Conservation (phyloP, 2,888 invertebrate genomes). For the Zhuqinia jingwanae region DNA sequence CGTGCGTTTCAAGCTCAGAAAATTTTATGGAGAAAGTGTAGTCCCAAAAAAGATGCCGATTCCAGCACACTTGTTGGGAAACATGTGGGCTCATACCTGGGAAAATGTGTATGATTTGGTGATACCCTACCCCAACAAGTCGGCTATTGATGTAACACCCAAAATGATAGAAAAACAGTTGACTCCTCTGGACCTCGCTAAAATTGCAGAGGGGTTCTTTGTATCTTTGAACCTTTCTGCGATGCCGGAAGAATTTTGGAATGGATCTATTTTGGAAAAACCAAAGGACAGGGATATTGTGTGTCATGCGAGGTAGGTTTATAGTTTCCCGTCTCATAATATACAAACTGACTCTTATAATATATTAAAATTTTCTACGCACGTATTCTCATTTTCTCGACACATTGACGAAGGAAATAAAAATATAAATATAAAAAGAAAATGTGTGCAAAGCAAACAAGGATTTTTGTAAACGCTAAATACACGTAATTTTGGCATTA, state of each 20-base stretch:
- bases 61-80: slow-evolving; percentile 90
- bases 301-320: slow-evolving; percentile 84
- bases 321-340: too few relatives aligned
- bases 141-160: slow-evolving; percentile 87
- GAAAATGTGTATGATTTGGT: slow-evolving; percentile 88
- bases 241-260: slow-evolving; percentile 92
- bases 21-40: slow-evolving; percentile 82
- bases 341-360: too few relatives aligned
- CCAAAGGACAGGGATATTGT: slow-evolving; percentile 86
- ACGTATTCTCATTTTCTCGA: too few relatives aligned
- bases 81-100: slow-evolving; percentile 94
- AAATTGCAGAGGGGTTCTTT: slow-evolving; percentile 91
- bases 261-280: slow-evolving; percentile 88
- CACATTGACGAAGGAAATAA: too few relatives aligned
- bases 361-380: too few relatives aligned
- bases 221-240: slow-evolving; percentile 90
- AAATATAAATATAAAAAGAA: too few relatives aligned
- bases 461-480: too few relatives aligned
- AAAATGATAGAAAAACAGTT: slow-evolving; percentile 31
- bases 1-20: slow-evolving; percentile 86
- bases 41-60: slow-evolving; percentile 85
- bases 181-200: slow-evolving; percentile 84
- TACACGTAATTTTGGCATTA: slow-evolving; percentile 77
- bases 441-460: too few relatives aligned
- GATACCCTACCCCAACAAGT: slow-evolving; percentile 87